Percentiles rank a stretch among this genome's conserved stretches.
phyloP scores from a whole-genome alignment of 2,888 invertebrate species.

The Apodemia hepburni region DNA sequence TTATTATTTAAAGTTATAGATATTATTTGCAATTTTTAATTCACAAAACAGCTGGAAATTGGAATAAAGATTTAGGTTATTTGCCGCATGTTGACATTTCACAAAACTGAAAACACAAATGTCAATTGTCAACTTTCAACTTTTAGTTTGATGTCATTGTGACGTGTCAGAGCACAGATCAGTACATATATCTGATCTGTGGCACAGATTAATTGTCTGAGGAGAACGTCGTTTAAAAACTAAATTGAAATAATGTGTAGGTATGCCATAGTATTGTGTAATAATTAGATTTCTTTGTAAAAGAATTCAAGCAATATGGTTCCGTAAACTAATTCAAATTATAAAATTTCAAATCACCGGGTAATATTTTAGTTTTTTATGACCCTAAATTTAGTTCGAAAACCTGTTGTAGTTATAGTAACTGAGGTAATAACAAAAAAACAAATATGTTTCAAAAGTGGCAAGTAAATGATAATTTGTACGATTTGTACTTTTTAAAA shows the following conservation, averaged over 20 bases:
- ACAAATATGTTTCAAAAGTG: constrained; percentile 68
- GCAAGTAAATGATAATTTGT: constrained; percentile 50
- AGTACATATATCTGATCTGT: too few species aligned
- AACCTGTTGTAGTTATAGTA: constrained; percentile 43
- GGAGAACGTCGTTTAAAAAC: neutral
- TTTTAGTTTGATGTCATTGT: constrained; percentile 11
- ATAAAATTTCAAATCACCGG: too few species aligned
- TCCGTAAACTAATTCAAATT: too few species aligned
- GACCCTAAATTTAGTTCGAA: neutral
- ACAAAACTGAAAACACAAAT: neutral
- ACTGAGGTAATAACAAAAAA: constrained; percentile 78
- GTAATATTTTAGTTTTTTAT: neutral
- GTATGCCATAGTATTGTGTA: too few species aligned
- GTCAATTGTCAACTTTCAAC: neutral
- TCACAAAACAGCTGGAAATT: neutral
- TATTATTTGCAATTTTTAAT: neutral
- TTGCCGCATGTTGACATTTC: constrained; percentile 24
- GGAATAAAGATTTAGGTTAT: constrained; percentile 16
- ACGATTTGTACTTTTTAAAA: constrained; percentile 28
- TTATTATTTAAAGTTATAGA: neutral
- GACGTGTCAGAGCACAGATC: constrained; percentile 17
- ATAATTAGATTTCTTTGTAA: too few species aligned
- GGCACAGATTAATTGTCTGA: too few species aligned
- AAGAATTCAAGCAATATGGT: too few species aligned
- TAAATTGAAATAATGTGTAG: neutral